phyloP scores from a whole-genome alignment of 1,140 invertebrate genomes.

The Ceratoteleas bidentatus region DNA sequence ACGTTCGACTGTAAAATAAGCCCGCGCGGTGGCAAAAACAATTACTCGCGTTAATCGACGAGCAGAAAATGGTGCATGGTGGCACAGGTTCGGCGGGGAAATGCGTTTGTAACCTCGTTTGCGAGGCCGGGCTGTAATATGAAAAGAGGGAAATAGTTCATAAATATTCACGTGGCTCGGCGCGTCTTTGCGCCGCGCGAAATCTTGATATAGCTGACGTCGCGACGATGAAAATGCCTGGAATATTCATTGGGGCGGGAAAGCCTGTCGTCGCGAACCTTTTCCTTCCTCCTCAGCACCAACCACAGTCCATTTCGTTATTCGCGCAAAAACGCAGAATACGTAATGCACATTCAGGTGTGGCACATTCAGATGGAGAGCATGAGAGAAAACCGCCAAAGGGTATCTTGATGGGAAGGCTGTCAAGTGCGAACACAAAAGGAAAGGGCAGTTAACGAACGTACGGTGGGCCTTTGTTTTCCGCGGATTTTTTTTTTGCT shows the following conservation, averaged over 20 bases:
- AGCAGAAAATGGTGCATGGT: too few species aligned
- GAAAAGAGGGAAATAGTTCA: slow-evolving; percentile 33
- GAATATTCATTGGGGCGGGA: slow-evolving; percentile 30
- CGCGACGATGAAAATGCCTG: slow-evolving; percentile 23
- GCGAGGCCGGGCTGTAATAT: slow-evolving; percentile 7
- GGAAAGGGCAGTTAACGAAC: slow-evolving; percentile 9
- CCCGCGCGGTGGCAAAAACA: neutral
- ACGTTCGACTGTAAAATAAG: too few species aligned
- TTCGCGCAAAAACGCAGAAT: neutral
- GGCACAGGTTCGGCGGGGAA: too few species aligned
- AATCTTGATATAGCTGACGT: slow-evolving; percentile 37
- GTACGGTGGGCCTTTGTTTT: slow-evolving; percentile 5
- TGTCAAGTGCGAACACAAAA: slow-evolving; percentile 1
- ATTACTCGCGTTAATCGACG: too few species aligned
- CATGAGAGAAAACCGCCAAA: neutral
- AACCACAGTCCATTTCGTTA: neutral
- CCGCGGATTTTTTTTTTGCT: neutral
- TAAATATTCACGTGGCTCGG: slow-evolving; percentile 32
- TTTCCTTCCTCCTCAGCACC: too few species aligned
- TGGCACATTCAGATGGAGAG: too few species aligned
- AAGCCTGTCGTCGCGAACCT: slow-evolving; percentile 16
- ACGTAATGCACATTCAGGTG: too few species aligned
- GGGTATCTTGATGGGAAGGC: slow-evolving; percentile 11
- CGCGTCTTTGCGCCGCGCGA: slow-evolving; percentile 14
- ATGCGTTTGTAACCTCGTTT: slow-evolving; percentile 22